phyloP scores from a whole-genome alignment of 1,140 invertebrate species.

The Nilaparvata lugens region DNA sequence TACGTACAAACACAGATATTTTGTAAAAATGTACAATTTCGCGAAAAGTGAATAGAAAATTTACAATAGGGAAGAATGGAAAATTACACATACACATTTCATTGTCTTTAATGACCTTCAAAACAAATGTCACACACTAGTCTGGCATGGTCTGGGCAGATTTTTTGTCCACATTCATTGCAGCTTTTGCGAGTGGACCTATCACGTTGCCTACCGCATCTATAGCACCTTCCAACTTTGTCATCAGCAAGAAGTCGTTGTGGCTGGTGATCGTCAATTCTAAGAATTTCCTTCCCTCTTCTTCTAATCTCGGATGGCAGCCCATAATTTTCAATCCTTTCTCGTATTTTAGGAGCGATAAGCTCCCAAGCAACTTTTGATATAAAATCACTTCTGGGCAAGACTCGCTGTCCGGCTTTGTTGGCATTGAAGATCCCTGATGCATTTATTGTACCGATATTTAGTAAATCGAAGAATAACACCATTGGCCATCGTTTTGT shows the following conservation, averaged over 20 bases:
- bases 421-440: not conserved
- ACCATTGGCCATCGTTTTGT: slow-evolving; percentile 23
- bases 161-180: not conserved
- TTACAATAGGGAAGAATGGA: no score
- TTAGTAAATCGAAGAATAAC: slow-evolving; percentile 13
- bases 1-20: no score
- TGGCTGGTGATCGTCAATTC: not conserved
- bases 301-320: slow-evolving; percentile 1
- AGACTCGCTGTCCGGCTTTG: not conserved
- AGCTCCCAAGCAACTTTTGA: not conserved
- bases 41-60: no score
- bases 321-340: not conserved
- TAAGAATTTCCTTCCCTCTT: not conserved
- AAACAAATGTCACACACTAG: not conserved
- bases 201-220: slow-evolving; percentile 1
- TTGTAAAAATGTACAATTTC: no score
- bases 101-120: not conserved
- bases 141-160: slow-evolving; percentile 7
- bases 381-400: no score
- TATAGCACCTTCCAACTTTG: slow-evolving; percentile 7
- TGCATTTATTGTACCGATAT: slow-evolving; percentile 11
- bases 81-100: no score
- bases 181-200: slow-evolving; percentile 1
- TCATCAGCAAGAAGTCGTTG: not conserved
- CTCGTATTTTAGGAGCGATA: slow-evolving; percentile 5